These are phyloP conservation scores for Orbicella faveolata DNA, from an alignment of 64 coral and sea anemone genomes.

Conservation along the genomic window DNA sequence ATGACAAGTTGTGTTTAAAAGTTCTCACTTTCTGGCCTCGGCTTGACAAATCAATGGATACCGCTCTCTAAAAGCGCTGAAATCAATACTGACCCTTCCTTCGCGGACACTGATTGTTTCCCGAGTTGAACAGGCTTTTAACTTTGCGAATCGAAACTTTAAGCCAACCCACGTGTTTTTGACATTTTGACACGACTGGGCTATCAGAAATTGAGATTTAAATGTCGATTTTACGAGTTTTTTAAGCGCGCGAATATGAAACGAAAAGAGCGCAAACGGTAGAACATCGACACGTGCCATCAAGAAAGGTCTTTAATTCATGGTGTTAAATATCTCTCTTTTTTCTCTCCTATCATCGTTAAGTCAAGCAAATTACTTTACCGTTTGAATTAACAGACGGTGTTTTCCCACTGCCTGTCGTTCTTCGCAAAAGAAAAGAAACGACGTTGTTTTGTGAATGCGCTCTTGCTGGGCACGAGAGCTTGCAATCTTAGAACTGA, in stretches of 20 bases:
- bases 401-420: neutral
- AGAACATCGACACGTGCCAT: neutral
- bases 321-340: neutral
- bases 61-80: neutral
- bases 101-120: neutral
- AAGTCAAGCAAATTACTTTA: neutral
- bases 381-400: neutral
- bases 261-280: neutral
- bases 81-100: neutral
- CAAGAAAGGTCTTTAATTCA: neutral
- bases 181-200: neutral
- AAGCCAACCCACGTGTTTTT: neutral
- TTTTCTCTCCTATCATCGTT: neutral
- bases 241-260: neutral
- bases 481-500: neutral
- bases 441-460: neutral
- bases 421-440: neutral
- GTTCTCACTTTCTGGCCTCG: neutral
- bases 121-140: constrained; percentile 9
- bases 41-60: neutral
- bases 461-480: constrained; percentile 1
- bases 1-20: constrained; percentile 9
- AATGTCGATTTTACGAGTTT: constrained; percentile 4
- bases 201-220: neutral
- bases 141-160: neutral